phyloP scores from a whole-genome alignment of 2,888 invertebrate genomes.

The Metallyticus violacea region DNA sequence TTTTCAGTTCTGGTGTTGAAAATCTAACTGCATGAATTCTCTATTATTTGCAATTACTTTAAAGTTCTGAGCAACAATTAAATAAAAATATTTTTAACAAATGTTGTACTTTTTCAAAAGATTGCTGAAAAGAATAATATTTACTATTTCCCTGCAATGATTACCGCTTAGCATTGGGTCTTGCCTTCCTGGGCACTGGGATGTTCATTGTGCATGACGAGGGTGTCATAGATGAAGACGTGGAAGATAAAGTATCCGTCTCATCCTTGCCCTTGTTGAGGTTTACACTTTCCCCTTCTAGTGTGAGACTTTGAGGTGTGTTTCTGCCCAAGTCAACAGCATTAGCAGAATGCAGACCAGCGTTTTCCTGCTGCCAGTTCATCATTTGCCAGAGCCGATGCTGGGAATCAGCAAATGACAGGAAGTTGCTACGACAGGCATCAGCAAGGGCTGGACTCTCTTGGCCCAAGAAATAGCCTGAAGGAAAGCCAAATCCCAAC shows the following conservation, averaged over 20 bases:
- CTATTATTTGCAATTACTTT: too few relatives aligned
- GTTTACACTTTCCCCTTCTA: neutral
- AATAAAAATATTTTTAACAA: too few relatives aligned
- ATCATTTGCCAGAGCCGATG: slow-evolving; percentile 37
- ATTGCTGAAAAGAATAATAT: too few relatives aligned
- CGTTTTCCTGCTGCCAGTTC: neutral
- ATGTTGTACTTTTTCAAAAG: too few relatives aligned
- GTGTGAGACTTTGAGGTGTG: neutral
- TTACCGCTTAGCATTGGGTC: slow-evolving; percentile 15
- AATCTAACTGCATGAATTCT: too few relatives aligned
- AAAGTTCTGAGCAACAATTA: too few relatives aligned
- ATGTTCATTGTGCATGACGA: slow-evolving; percentile 33
- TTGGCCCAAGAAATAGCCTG: slow-evolving; percentile 11
- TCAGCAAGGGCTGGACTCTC: slow-evolving; percentile 8
- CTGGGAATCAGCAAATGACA: slow-evolving; percentile 33
- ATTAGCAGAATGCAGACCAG: neutral
- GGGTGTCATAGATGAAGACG: slow-evolving; percentile 26
- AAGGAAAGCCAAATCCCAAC: slow-evolving; percentile 25
- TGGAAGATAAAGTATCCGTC: slow-evolving; percentile 13
- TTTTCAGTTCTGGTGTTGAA: too few relatives aligned
- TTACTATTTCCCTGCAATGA: neutral
- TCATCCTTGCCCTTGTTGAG: neutral
- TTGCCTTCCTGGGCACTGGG: neutral
- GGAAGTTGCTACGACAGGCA: slow-evolving; percentile 21
- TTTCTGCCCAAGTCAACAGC: neutral